phyloP scores from a whole-genome alignment of 2,113 vertebrate genomes.

The Bambusicola thoracicus region DNA sequence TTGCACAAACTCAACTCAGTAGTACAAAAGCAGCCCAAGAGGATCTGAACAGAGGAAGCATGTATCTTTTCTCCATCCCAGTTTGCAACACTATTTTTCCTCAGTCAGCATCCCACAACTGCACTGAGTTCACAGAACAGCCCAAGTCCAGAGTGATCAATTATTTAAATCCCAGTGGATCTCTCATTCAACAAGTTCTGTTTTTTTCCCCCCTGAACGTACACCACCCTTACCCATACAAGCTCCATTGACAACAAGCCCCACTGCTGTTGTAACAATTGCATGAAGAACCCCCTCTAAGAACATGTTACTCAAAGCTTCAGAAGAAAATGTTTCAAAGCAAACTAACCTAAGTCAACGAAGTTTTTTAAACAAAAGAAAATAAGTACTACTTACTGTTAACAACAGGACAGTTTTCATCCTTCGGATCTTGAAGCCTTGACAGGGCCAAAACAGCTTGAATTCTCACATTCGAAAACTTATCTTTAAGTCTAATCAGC shows the following conservation, averaged over 20 bases:
- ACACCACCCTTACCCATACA: neutral
- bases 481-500: constrained; percentile 91
- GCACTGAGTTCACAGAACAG: neutral
- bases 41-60: neutral
- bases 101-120: neutral
- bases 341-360: neutral
- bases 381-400: constrained; percentile 78
- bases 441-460: constrained; percentile 94
- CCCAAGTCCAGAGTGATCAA: neutral
- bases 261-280: neutral
- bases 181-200: neutral
- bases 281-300: neutral
- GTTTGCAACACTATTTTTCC: neutral
- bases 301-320: neutral
- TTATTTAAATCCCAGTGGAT: neutral
- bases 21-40: neutral
- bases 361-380: neutral
- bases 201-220: neutral
- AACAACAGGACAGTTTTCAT: constrained; percentile 89
- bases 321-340: neutral
- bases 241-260: neutral
- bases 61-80: fast-evolving
- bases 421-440: constrained; percentile 91
- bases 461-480: constrained; percentile 93
- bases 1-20: neutral